A percentile compares a stretch with the other conserved stretches of the same genome.
phyloP scores from a whole-genome alignment of 2,888 invertebrate genomes.

The Phaedon cochleariae region DNA sequence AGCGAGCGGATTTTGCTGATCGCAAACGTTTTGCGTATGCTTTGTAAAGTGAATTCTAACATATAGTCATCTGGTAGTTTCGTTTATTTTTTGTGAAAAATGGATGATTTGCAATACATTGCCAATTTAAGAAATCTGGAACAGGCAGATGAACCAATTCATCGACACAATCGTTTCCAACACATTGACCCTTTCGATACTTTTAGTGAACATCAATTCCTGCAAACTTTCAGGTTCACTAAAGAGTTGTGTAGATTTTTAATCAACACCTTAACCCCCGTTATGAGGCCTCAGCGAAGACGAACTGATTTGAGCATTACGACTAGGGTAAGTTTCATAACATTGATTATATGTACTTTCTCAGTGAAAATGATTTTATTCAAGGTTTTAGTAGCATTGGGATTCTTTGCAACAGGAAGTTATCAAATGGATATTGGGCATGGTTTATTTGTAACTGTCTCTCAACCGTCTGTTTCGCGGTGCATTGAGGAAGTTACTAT shows the following conservation, averaged over 20 bases:
- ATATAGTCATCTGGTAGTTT: too few relatives aligned
- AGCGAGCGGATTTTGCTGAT: too few relatives aligned
- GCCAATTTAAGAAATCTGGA: neutral
- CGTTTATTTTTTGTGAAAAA: neutral
- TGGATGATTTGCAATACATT: neutral
- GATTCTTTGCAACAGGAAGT: too few relatives aligned
- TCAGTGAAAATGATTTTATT: neutral
- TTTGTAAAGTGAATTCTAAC: too few relatives aligned
- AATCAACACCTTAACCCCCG: constrained; percentile 1
- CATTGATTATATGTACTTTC: neutral
- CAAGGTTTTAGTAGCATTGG: constrained; percentile 15
- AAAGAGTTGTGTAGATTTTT: constrained; percentile 14
- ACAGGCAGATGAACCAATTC: neutral
- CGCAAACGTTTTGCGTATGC: too few relatives aligned
- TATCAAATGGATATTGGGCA: too few relatives aligned
- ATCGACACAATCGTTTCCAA: constrained; percentile 4
- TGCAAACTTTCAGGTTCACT: constrained; percentile 5
- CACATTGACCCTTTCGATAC: constrained; percentile 10
- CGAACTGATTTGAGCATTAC: constrained; percentile 5
- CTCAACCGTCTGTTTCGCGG: too few relatives aligned
- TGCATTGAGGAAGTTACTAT: too few relatives aligned
- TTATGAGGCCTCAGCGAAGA: constrained; percentile 8
- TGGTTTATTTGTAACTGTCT: too few relatives aligned
- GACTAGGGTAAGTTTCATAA: neutral
- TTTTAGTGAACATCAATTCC: constrained; percentile 12